Evolutionary conservation across 2,888 invertebrate species (phyloP), one percentile per base, ranked within the genome.

Genomic region (Allophyes oxyacanthae): DNA sequence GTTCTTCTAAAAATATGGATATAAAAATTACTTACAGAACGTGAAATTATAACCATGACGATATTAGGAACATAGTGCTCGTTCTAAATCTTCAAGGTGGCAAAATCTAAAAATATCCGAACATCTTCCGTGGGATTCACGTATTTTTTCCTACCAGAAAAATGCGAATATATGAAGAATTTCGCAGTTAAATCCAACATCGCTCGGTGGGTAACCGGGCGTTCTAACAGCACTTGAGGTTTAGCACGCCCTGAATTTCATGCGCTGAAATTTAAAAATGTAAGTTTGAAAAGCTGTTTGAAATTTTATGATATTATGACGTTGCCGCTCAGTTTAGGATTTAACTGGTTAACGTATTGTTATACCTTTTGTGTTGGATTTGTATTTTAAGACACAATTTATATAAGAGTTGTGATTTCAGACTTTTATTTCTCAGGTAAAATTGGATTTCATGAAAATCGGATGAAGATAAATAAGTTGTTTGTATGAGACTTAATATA

Each of bases 181-280:
- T 49, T 48, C 49, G 15, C 73, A 49, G 28, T 37, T 28, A 68
- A 60, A 67, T 42, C 38, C 40, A 5, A 44, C 45, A 34, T 26
- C 10, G 37, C 60, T 43, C 6, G 9, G 33, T 9, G 44, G 43
- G 54, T 59, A 76, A 69, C 70, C 57, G 48, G 34, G 34, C 77
- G 53, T 60, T 6, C 20, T 58, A 60, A 65, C 55, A 60, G 60
- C 55, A 55, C 70, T 76, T 54, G 32, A 44, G 44, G 42, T 51
- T 54, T 43, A 52, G 55, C 42, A 38, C 46, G 45, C 45, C 45
- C 37, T 60, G 32, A 54, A 58, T 62, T 65, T 60, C 48, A 56
- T 56, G 48, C 38, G 45, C 46, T 58, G 30, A 43, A 66, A 48
- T 66, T 61, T 61, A 40, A 64, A 72, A 72, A 46, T 60, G 41